phyloP scores from a whole-genome alignment of 2,797 vertebrate species.

The Channallabes apus region DNA sequence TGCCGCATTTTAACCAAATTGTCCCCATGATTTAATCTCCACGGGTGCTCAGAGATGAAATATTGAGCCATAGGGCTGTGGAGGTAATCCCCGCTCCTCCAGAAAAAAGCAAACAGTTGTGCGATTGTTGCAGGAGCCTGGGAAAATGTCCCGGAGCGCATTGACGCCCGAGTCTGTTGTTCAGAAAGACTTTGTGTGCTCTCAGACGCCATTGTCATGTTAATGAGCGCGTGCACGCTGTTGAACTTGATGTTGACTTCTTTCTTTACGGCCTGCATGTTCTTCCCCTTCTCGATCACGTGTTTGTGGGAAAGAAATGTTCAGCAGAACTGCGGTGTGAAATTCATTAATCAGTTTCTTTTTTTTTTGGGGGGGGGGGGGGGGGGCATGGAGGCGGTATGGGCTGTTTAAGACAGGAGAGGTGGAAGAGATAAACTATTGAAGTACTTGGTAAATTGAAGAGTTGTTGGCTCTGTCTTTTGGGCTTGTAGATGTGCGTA shows the following conservation, averaged over 20 bases:
- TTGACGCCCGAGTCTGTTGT: conserved; percentile 83
- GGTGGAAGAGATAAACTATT: conserved; percentile 15
- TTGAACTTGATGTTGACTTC: conserved; percentile 97
- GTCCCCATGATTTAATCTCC: conserved; percentile 46
- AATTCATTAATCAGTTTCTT: conserved; percentile 77
- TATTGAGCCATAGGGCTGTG: conserved; percentile 57
- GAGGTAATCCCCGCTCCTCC: conserved; percentile 61
- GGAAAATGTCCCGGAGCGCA: conserved; percentile 83
- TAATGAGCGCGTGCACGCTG: conserved; percentile 84
- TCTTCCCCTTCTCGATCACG: conserved; percentile 60
- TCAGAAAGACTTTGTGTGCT: conserved; percentile 77
- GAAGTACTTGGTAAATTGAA: conserved; percentile 3
- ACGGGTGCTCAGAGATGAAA: conserved; percentile 33
- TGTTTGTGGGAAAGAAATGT: conserved; percentile 80
- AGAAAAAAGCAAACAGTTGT: conserved; percentile 83
- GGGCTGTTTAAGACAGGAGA: conserved; percentile 24
- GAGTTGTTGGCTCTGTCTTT: background rate
- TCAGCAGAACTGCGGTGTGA: conserved; percentile 74
- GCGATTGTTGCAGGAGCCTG: conserved; percentile 86
- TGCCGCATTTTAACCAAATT: conserved; percentile 58
- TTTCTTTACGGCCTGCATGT: conserved; percentile 70
- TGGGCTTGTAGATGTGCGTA: background rate
- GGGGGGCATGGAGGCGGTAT: conserved; percentile 17
- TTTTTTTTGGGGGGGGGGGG: conserved; percentile 23
- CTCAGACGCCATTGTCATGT: conserved; percentile 88